phyloP scores from a whole-genome alignment of 2,113 vertebrate genomes.

The Epinephelus fuscoguttatus region DNA sequence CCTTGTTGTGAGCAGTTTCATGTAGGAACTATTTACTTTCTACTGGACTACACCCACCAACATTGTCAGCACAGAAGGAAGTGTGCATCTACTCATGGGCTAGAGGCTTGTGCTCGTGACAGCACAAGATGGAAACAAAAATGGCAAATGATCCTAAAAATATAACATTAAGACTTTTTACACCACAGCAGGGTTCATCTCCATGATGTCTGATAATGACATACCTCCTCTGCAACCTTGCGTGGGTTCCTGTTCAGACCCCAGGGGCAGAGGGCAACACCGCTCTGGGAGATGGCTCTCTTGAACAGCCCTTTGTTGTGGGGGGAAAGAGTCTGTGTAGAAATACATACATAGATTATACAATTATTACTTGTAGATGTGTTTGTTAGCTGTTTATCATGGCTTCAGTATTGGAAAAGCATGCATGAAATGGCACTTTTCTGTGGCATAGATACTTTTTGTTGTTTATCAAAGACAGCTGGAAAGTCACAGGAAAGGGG shows the following conservation, averaged over 20 bases:
- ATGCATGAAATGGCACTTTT: neutral
- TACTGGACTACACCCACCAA: too few species aligned
- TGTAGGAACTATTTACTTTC: too few species aligned
- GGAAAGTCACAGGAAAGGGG: too few species aligned
- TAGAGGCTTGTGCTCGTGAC: too few species aligned
- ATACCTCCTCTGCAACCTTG: constrained; percentile 82
- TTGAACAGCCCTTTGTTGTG: constrained; percentile 90
- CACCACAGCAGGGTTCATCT: neutral
- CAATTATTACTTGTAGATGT: neutral
- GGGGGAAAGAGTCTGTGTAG: constrained; percentile 85
- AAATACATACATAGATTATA: neutral
- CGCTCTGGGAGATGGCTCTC: constrained; percentile 92
- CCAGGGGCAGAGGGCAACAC: constrained; percentile 87
- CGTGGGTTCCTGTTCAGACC: constrained; percentile 85
- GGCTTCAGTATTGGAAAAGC: neutral
- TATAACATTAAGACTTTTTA: neutral
- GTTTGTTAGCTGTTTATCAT: neutral
- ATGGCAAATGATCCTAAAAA: neutral
- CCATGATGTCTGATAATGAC: neutral
- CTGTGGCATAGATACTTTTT: too few species aligned
- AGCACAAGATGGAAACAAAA: too few species aligned
- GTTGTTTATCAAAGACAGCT: too few species aligned
- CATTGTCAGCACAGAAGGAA: too few species aligned
- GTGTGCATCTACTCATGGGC: too few species aligned
- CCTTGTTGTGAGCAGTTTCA: too few species aligned